Base-by-base conservation (phyloP, 2,113 vertebrate genomes). In the Saccopteryx bilineata region DNA sequence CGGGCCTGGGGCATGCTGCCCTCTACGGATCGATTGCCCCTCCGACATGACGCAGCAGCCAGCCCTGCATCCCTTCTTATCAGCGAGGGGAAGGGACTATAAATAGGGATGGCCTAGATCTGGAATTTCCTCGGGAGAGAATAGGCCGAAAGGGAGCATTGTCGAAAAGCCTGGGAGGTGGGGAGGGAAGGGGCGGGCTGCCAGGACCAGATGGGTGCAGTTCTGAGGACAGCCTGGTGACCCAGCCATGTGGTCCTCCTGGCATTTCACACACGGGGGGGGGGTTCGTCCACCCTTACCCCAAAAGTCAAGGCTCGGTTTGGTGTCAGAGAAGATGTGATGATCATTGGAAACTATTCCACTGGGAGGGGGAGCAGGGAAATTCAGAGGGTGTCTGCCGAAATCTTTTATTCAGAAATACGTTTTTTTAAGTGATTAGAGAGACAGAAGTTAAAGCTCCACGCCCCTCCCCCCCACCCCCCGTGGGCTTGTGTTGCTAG, bases 41-140 rank as follows among this genome's bases (percentile, higher is more conserved):
- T 86, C 56, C 28, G 92, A 61, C 93, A 11, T 79, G 79, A 26
- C n/a, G 19, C 28, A 26, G 12, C 9, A 33, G 74, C 54, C 14
- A 28, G 75, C 10, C 72, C 48, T 26, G 39, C 12, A 19, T 84
- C 71, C 76, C 48, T 0, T 87, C 74, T 84, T 85, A 31, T 93
- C 87, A 81, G 84, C 33, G 26, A 76, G 94, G 58, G 60, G 69
- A 89, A 91, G 50, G 31, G 66, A 24, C 74, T 94, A 80, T 92
- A 92, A 93, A 94, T 97, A 95, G 93, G 54, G 63, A 28, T 87
- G 90, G 90, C 96, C 92, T 93, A 78, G 75, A 94, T 96, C 90
- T 93, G 88, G 93, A 90, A 66, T 90, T 90, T 95, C 56, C 90
- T 87, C 76, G 76, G 84, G 93, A 96, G 69, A 93, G n/a, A 68